Base-by-base conservation (phyloP, 2,797 vertebrate species). In the Ataeniobius toweri region DNA sequence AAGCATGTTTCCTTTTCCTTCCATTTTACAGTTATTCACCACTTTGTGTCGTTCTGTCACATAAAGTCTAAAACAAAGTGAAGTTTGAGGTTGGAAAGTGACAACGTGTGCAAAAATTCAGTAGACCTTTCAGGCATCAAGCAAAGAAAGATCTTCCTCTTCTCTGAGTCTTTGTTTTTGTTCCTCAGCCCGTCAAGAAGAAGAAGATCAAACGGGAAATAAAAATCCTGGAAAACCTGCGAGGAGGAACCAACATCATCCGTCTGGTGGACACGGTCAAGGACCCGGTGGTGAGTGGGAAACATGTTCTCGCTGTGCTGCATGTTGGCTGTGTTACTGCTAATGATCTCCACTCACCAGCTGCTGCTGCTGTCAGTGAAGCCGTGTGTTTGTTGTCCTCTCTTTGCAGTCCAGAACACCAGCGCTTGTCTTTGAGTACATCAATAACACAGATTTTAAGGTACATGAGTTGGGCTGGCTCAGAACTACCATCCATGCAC, bases 381-480 rank as follows among this genome's bases (percentile, higher is more conserved):
- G 83, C 81, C 80, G 74, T 74, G 86, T 93, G 78, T 92, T 92
- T 93, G 79, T 92, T 93, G 93, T 92, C 92, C 85, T 96, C 88
- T 96, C 89, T 91, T 89, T 95, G 75, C 96, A 99, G 98, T 99
- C 98, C 92, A 97, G 98, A 95, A 99, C 98, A 78, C 98, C 98
- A 86, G 98, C 98, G 85, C 96, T 99, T 91, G 98, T 99, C 92
- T 99, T 99, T 96, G 98, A 99, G 94, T 98, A 97, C 96, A 98
- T 99, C 96, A 99, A 99, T 95, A 99, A 99, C 95, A 99, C 98
- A 95, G 98, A 99, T 94, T 99, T 99, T 96, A 99, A 99, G 98
- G 98, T 99, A 96, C 89, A 94, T 74, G 1, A 85, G 84, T 85
- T 89, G 86, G 81, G 84, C 86, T 58, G 51, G 69, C 55, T 82